These are phyloP conservation scores for Acrobasis consociella DNA, from an alignment of 2,888 invertebrate genomes.

Conservation along the genomic window DNA sequence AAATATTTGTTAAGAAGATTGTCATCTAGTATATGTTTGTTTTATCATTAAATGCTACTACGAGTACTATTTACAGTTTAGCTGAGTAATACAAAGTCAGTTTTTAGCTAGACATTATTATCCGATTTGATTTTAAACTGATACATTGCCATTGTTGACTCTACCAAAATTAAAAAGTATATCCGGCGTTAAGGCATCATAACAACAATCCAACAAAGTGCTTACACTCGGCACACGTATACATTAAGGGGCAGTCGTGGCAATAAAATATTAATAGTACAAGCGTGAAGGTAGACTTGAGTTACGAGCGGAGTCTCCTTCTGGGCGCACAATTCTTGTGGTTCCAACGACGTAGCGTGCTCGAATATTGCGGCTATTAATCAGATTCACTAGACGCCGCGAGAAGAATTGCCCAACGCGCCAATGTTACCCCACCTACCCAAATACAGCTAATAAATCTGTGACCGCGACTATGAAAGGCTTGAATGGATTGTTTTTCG, in stretches of 20 bases:
- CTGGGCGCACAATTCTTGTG: conserved; percentile 54
- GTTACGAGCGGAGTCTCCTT: conserved; percentile 42
- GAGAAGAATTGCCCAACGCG: conserved; percentile 58
- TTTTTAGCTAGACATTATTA: too few relatives aligned
- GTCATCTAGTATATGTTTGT: too few relatives aligned
- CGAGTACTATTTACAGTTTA: too few relatives aligned
- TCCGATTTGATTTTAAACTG: too few relatives aligned
- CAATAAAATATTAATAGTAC: conserved; percentile 46
- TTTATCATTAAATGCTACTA: too few relatives aligned
- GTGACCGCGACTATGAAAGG: neutral
- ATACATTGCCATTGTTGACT: too few relatives aligned
- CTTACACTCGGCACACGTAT: neutral
- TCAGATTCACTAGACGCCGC: conserved; percentile 57
- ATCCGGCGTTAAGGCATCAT: neutral
- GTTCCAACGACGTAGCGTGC: conserved; percentile 48
- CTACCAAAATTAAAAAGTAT: neutral
- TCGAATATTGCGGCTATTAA: conserved; percentile 74
- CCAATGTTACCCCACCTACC: conserved; percentile 22
- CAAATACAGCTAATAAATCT: conserved; percentile 15
- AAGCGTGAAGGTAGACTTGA: conserved; percentile 31
- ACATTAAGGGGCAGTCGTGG: conserved; percentile 8
- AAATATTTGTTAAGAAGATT: too few relatives aligned
- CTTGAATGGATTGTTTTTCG: neutral
- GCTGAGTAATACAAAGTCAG: too few relatives aligned
- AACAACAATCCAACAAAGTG: neutral